phyloP scores from a whole-genome alignment of 1,140 invertebrate genomes.

The Diuraphis noxia region DNA sequence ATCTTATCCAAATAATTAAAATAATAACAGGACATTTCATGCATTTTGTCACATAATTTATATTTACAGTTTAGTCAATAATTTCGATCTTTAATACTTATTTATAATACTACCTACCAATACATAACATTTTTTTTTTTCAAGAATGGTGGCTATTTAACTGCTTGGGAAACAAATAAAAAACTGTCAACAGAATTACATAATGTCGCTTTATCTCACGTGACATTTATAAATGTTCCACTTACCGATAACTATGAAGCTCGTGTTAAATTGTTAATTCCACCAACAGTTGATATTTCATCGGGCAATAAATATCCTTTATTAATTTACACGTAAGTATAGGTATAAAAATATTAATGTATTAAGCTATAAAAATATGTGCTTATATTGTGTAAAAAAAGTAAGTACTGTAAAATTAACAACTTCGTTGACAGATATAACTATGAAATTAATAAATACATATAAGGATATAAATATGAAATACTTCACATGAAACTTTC shows the following conservation, averaged over 20 bases:
- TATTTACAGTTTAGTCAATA: neutral
- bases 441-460: no score
- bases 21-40: neutral
- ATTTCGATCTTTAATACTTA: neutral
- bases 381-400: no score
- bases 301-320: constrained; percentile 78
- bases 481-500: no score
- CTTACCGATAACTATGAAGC: constrained; percentile 71
- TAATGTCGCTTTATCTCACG: constrained; percentile 68
- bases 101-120: neutral
- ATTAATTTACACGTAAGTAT: constrained; percentile 82
- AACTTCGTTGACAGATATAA: no score
- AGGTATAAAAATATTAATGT: neutral
- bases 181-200: constrained; percentile 65
- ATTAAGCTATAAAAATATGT: neutral
- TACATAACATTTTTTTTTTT: constrained; percentile 36
- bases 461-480: no score
- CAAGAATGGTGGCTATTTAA: constrained; percentile 57
- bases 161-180: constrained; percentile 70
- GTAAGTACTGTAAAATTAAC: no score
- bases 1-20: neutral
- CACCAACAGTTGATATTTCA: constrained; percentile 70
- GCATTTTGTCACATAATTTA: neutral
- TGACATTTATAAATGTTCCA: constrained; percentile 69
- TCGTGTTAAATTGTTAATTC: constrained; percentile 72